Evolutionary conservation across 2,113 vertebrate species (phyloP).

Genomic region (Brachypteracias leptosomus): DNA sequence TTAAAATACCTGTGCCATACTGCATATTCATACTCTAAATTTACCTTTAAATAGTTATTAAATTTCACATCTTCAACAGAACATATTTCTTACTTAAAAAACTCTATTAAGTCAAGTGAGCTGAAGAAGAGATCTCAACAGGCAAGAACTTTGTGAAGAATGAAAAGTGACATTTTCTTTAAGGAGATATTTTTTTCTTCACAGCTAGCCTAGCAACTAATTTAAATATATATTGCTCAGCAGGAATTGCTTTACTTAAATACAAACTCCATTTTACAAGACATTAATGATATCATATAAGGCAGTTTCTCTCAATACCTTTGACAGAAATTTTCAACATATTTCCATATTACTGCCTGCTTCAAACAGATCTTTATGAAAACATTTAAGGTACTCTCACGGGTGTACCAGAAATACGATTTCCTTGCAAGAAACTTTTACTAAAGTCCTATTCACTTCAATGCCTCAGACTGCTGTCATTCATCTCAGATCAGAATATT

Average conservation of each 20-base stretch:
- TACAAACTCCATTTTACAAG: not conserved
- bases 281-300: not conserved
- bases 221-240: not conserved
- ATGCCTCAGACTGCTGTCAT: not conserved
- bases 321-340: not conserved
- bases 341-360: not conserved
- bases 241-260: slow-evolving; percentile 5
- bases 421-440: not conserved
- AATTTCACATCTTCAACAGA: not conserved
- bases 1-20: not conserved
- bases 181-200: not conserved
- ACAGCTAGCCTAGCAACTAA: not conserved
- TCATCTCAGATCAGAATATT: not conserved
- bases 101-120: not conserved
- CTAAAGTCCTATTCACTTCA: not conserved
- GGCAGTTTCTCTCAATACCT: not conserved
- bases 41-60: not conserved
- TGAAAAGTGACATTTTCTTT: not conserved
- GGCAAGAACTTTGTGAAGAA: not conserved
- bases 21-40: not conserved
- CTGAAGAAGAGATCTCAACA: not conserved
- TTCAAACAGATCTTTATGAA: not conserved
- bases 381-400: not conserved
- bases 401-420: not conserved
- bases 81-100: not conserved